Evolutionary conservation across 1,140 invertebrate species (phyloP), one percentile per base, ranked within the genome.

Genomic region (Bombus sibiricus): DNA sequence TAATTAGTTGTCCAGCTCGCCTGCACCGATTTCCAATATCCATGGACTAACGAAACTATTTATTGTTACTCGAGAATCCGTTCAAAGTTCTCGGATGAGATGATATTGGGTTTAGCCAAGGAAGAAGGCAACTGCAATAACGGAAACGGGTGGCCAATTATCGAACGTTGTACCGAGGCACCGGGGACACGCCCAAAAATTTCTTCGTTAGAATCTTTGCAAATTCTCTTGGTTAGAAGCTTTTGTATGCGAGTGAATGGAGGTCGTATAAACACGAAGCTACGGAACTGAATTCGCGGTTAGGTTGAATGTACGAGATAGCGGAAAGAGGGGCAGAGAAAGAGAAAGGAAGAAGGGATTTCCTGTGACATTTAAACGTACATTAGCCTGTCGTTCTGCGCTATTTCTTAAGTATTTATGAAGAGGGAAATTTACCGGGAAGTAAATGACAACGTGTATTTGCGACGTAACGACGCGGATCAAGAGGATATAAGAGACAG

Each of bases 391-490:
- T 75, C 76, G 81, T 74, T 81, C 75, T 53, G 28, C 66, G 72
- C 77, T 69, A 80, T 86, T 72, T 78, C 81, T 89, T 78, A 82
- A 90, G 78, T 68, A 87, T 90, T 73, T 66, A 79, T 74, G 72
- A 76, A 75, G 39, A 79, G 57, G 71, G 72, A 76, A 78, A 53
- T 80, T 75, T 78, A 66, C 62, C 47, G 47, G 79, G 47, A 85
- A 68, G 68, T 80, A 88, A 85, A 88, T 37, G 87, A 88, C 84
- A 83, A 89, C 81, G 64, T 83, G 39, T 80, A 88, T 81, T 86
- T 73, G 76, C 57, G 89, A 90, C 78, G 88, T 92, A 92, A 93
- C 90, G 90, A 93, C 89, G 89, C 89, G 88, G 86, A 89, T 93
- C 89, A 88, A 83, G 87, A 18, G 57, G 18, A 22, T 28, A 22